Percentiles rank a stretch among this genome's conserved stretches.
phyloP scores from a whole-genome alignment of 2,113 vertebrate species.

The Microcebus tavaratra region DNA sequence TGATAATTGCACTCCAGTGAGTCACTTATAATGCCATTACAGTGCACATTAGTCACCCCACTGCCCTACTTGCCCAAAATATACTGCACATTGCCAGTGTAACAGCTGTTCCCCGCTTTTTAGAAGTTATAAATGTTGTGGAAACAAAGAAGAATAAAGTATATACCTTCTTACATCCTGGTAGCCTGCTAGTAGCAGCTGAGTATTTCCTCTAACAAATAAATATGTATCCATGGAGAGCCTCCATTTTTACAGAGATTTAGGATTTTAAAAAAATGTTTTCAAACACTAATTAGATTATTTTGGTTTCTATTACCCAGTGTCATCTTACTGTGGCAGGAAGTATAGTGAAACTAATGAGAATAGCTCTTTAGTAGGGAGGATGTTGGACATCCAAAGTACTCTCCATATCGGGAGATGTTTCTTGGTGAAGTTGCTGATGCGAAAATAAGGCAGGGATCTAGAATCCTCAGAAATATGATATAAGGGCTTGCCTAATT shows the following conservation, averaged over 20 bases:
- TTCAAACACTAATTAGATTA: neutral
- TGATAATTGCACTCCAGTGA: conserved; percentile 65
- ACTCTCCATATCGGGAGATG: neutral
- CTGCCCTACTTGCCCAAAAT: conserved; percentile 69
- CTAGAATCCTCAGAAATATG: neutral
- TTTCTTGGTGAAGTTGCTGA: neutral
- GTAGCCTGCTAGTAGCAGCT: neutral
- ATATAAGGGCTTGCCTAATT: neutral
- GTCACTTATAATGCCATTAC: conserved; percentile 66
- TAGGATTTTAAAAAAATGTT: neutral
- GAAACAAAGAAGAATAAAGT: conserved; percentile 61
- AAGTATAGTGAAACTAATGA: neutral
- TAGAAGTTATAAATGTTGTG: conserved; percentile 55
- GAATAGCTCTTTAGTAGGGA: neutral
- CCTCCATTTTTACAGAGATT: conserved; percentile 20
- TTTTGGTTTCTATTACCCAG: neutral
- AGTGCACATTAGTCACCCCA: conserved; percentile 60
- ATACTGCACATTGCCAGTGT: conserved; percentile 53
- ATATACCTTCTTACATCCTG: conserved; percentile 27
- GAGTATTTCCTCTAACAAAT: conserved; percentile 14
- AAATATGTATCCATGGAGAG: neutral
- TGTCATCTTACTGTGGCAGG: neutral
- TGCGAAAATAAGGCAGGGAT: neutral
- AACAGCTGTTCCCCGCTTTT: conserved; percentile 66
- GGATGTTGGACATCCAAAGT: neutral